Percentiles rank a stretch among this genome's conserved stretches.
Evolutionary conservation across 2,797 vertebrate species (phyloP).

Genomic region (Myotis findleyi): DNA sequence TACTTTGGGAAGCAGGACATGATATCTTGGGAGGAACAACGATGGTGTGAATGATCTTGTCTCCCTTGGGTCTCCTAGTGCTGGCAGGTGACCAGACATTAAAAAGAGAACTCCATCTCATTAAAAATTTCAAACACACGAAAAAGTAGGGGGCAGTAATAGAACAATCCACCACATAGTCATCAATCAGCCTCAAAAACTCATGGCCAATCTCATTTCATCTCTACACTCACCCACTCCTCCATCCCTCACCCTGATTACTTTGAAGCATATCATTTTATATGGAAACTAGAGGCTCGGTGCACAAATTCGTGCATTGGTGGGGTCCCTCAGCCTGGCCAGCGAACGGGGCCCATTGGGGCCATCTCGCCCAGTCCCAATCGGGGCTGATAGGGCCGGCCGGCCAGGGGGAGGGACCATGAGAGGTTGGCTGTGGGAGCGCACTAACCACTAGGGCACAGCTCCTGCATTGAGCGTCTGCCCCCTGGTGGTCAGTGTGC

Average conservation of each 20-base stretch:
- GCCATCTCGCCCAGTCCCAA: no score
- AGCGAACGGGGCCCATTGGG: no score
- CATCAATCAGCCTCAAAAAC: not conserved
- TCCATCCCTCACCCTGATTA: not conserved
- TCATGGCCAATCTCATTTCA: not conserved
- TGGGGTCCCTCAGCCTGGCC: no score
- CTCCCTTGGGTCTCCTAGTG: not conserved
- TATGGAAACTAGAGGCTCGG: not conserved
- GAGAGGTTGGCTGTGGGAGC: no score
- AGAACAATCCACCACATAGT: not conserved
- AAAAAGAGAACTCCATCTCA: not conserved
- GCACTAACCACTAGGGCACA: no score
- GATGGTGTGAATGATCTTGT: not conserved
- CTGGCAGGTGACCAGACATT: not conserved
- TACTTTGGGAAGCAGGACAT: not conserved
- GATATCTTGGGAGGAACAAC: not conserved
- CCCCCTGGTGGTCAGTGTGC: no score
- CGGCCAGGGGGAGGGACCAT: no score
- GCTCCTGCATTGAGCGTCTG: no score
- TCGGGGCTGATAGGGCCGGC: no score
- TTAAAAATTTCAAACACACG: not conserved
- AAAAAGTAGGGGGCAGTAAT: not conserved
- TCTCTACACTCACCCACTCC: not conserved
- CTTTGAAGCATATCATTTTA: conserved; percentile 42
- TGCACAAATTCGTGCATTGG: no score